These are phyloP conservation scores for Notamacropus eugenii DNA, from an alignment of 2,797 vertebrate species.

Conservation along the genomic window DNA sequence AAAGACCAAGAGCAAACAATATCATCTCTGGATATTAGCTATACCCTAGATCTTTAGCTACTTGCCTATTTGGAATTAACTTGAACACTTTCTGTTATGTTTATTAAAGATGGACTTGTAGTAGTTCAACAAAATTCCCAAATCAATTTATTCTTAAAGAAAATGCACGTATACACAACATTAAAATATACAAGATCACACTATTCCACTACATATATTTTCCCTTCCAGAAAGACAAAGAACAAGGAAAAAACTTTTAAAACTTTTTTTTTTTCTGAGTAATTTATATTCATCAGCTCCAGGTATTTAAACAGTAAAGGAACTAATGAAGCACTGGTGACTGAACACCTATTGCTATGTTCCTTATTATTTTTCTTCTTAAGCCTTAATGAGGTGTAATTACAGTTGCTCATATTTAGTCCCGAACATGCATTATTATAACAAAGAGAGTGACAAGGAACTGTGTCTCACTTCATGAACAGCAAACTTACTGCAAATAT, in stretches of 20 bases:
- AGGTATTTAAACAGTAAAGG: slow-evolving; percentile 81
- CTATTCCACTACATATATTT: slow-evolving; percentile 57
- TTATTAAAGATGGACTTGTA: slow-evolving; percentile 8
- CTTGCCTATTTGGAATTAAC: not conserved
- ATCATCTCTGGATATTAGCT: not conserved
- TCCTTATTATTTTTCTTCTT: slow-evolving; percentile 85
- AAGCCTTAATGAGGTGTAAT: slow-evolving; percentile 86
- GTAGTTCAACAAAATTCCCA: not conserved
- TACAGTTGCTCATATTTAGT: slow-evolving; percentile 79
- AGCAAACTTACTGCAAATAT: slow-evolving; percentile 85
- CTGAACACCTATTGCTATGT: slow-evolving; percentile 81
- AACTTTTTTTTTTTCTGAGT: slow-evolving; percentile 66
- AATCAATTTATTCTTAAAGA: not conserved
- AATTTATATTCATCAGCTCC: slow-evolving; percentile 82
- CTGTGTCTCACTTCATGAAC: slow-evolving; percentile 81
- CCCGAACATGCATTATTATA: slow-evolving; percentile 80
- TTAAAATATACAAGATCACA: slow-evolving; percentile 30
- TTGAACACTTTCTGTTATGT: not conserved
- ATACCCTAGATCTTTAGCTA: not conserved
- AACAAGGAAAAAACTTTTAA: slow-evolving; percentile 59
- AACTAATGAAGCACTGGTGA: slow-evolving; percentile 81
- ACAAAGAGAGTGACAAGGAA: slow-evolving; percentile 81
- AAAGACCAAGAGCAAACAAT: not conserved
- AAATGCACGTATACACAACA: not conserved
- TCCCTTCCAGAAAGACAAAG: slow-evolving; percentile 58